Evolutionary conservation across 2,797 vertebrate genomes (phyloP).

Genomic region (Thaleichthys pacificus): DNA sequence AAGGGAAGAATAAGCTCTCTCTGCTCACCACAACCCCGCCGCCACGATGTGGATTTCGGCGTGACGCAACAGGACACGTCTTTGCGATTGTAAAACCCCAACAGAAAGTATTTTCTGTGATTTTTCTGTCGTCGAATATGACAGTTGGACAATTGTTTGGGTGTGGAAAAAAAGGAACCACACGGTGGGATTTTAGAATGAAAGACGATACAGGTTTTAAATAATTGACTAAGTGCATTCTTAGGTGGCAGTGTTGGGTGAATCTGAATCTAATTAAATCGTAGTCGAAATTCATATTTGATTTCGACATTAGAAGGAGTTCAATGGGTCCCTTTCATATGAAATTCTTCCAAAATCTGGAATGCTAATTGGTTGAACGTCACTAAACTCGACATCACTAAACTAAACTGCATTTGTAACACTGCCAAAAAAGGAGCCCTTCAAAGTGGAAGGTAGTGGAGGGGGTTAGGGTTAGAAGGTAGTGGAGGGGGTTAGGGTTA

Average conservation of each 20-base stretch:
- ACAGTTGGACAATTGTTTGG: too few relatives aligned
- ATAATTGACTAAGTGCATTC: slow-evolving; percentile 47
- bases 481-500: too few relatives aligned
- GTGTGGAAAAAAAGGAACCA: too few relatives aligned
- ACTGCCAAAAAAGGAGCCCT: background rate
- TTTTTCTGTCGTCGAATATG: background rate
- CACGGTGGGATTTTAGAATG: background rate
- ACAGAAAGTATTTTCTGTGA: slow-evolving; percentile 1
- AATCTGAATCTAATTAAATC: slow-evolving; percentile 23
- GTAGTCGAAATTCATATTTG: slow-evolving; percentile 45
- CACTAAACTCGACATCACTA: background rate
- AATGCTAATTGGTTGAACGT: slow-evolving; percentile 26
- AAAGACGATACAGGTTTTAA: slow-evolving; percentile 23
- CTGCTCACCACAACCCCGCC: background rate
- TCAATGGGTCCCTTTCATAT: slow-evolving; percentile 35
- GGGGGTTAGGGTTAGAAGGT: too few relatives aligned
- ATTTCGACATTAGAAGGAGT: slow-evolving; percentile 39
- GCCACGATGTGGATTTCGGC: background rate
- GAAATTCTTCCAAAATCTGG: background rate
- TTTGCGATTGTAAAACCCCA: slow-evolving; percentile 16
- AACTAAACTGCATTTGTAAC: background rate
- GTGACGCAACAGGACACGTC: slow-evolving; percentile 14
- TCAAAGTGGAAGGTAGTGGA: background rate
- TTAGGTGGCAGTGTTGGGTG: slow-evolving; percentile 33
- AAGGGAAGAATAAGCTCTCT: background rate